Evolutionary conservation across 2,888 invertebrate genomes (phyloP).

Genomic region (Luffia ferchaultella): DNA sequence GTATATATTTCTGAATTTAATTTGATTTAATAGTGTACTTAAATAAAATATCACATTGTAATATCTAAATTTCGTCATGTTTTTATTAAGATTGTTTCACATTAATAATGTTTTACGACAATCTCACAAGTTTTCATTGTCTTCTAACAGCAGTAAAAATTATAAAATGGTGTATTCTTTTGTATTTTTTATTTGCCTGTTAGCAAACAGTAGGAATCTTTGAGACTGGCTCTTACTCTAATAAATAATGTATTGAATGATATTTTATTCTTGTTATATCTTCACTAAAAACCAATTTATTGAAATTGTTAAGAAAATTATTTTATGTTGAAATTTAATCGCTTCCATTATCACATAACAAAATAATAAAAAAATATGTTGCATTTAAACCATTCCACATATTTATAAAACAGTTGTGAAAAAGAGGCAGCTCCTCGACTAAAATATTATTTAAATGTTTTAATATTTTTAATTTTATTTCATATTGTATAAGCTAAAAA

Average conservation of each 20-base stretch:
- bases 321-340: slow-evolving; percentile 2
- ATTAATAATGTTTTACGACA: background rate
- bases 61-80: background rate
- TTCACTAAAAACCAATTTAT: too few relatives aligned
- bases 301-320: background rate
- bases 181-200: too few relatives aligned
- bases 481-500: too few relatives aligned
- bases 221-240: too few relatives aligned
- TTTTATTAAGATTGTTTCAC: background rate
- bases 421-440: background rate
- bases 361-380: slow-evolving; percentile 1
- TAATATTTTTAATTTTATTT: too few relatives aligned
- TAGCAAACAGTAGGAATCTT: too few relatives aligned
- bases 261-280: background rate
- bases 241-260: too few relatives aligned
- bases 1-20: background rate
- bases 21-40: slow-evolving; percentile 1
- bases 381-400: slow-evolving; percentile 13
- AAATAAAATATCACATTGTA: background rate
- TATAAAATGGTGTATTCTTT: too few relatives aligned
- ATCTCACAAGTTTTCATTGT: too few relatives aligned
- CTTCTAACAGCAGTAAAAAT: too few relatives aligned
- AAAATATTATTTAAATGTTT: too few relatives aligned
- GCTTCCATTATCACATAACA: too few relatives aligned
- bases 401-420: background rate